Conservation (phyloP, 2,113 vertebrate genomes). For the Oceanodroma tethys region DNA sequence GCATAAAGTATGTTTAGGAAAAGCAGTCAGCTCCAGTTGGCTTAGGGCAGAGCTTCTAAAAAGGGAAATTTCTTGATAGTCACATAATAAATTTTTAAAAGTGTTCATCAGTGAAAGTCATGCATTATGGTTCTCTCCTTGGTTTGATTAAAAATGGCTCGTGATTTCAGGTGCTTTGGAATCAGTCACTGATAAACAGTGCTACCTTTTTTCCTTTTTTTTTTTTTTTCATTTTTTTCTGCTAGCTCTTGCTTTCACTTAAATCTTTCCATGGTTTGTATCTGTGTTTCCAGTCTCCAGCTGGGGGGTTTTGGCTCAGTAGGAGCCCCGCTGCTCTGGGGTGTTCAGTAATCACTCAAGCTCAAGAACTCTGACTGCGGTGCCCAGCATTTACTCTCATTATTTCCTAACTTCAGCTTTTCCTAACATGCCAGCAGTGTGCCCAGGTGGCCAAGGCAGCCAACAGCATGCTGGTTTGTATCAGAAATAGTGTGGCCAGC, state of each 20-base stretch:
- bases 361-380: not conserved
- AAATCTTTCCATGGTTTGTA: not conserved
- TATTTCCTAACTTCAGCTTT: not conserved
- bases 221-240: not conserved
- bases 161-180: not conserved
- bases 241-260: not conserved
- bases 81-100: not conserved
- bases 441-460: not conserved
- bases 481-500: not conserved
- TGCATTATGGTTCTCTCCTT: not conserved
- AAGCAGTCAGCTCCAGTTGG: not conserved
- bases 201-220: not conserved
- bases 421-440: not conserved
- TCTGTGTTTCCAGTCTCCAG: not conserved
- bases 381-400: not conserved
- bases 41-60: not conserved
- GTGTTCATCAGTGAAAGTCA: not conserved
- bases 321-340: not conserved
- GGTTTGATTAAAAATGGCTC: not conserved
- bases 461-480: not conserved
- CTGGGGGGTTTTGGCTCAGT: fast-evolving
- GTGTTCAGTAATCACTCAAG: not conserved
- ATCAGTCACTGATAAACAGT: not conserved
- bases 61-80: not conserved
- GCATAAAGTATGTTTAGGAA: not conserved